Evolutionary conservation across 1,140 invertebrate species (phyloP).

Genomic region (Papilio polytes): DNA sequence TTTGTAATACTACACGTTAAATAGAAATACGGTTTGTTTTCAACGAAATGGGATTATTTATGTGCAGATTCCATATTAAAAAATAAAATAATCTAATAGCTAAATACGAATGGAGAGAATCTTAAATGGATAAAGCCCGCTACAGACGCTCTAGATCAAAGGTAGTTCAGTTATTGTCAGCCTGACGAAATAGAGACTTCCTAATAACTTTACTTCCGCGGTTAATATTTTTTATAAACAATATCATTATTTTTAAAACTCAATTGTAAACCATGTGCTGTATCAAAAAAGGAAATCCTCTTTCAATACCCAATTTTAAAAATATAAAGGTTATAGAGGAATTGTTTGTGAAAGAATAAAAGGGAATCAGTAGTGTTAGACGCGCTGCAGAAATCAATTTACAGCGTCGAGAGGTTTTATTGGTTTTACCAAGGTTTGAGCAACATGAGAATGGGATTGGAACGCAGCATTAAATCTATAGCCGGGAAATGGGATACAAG

Average conservation of each 20-base stretch:
- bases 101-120: too few species aligned
- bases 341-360: slow-evolving; percentile 25
- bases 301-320: slow-evolving; percentile 16
- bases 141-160: too few species aligned
- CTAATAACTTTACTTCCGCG: too few species aligned
- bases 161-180: too few species aligned
- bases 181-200: too few species aligned
- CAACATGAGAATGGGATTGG: slow-evolving; percentile 27
- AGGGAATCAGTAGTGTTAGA: slow-evolving; percentile 12
- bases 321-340: slow-evolving; percentile 10
- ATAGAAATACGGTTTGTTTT: too few species aligned
- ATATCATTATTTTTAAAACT: not conserved
- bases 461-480: slow-evolving; percentile 28
- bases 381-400: slow-evolving; percentile 27
- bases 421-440: slow-evolving; percentile 29
- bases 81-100: too few species aligned
- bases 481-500: slow-evolving; percentile 22
- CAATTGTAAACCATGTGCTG: not conserved
- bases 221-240: too few species aligned
- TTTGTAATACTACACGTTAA: too few species aligned
- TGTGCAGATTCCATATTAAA: too few species aligned
- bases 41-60: too few species aligned
- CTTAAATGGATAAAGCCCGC: too few species aligned
- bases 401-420: slow-evolving; percentile 23
- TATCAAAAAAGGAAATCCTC: not conserved